phyloP scores from a whole-genome alignment of 1,140 invertebrate genomes.

The Zaprionus ornatus region DNA sequence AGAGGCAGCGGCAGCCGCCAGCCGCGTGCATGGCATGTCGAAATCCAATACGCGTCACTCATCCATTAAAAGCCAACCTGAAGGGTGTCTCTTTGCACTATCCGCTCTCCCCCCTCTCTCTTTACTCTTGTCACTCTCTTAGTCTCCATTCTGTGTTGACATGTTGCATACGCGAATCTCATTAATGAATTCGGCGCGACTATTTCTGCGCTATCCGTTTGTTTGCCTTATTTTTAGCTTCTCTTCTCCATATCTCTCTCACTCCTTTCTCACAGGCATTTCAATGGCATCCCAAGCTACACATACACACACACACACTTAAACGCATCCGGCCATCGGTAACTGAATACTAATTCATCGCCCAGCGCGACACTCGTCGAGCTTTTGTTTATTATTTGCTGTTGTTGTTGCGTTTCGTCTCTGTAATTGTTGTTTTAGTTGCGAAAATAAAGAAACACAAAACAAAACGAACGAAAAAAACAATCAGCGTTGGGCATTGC shows the following conservation, averaged over 20 bases:
- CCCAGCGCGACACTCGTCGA: slow-evolving; percentile 57
- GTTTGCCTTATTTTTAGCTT: slow-evolving; percentile 65
- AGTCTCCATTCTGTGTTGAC: slow-evolving; percentile 43
- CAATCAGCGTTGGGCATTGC: slow-evolving; percentile 50
- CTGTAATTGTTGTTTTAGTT: slow-evolving; percentile 26
- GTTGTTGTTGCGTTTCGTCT: slow-evolving; percentile 10
- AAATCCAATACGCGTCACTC: slow-evolving; percentile 77
- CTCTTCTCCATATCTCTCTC: slow-evolving; percentile 5
- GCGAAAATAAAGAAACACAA: slow-evolving; percentile 44
- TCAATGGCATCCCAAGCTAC: slow-evolving; percentile 11
- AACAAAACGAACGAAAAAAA: slow-evolving; percentile 8
- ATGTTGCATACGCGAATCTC: slow-evolving; percentile 67
- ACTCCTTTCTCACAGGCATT: slow-evolving; percentile 34
- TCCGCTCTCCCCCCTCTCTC: neutral
- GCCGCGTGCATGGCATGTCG: slow-evolving; percentile 75
- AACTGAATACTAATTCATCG: slow-evolving; percentile 76
- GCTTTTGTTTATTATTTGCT: slow-evolving; percentile 67
- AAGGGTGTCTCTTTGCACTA: slow-evolving; percentile 28
- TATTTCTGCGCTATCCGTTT: slow-evolving; percentile 60
- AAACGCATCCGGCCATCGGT: slow-evolving; percentile 54
- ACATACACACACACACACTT: neutral
- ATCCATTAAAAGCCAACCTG: slow-evolving; percentile 46
- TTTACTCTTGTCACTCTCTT: neutral
- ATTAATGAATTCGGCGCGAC: slow-evolving; percentile 72
- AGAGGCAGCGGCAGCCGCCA: slow-evolving; percentile 51